These are phyloP conservation scores for Mormoops blainvillei DNA, from an alignment of 2,113 vertebrate genomes.

Conservation along the genomic window DNA sequence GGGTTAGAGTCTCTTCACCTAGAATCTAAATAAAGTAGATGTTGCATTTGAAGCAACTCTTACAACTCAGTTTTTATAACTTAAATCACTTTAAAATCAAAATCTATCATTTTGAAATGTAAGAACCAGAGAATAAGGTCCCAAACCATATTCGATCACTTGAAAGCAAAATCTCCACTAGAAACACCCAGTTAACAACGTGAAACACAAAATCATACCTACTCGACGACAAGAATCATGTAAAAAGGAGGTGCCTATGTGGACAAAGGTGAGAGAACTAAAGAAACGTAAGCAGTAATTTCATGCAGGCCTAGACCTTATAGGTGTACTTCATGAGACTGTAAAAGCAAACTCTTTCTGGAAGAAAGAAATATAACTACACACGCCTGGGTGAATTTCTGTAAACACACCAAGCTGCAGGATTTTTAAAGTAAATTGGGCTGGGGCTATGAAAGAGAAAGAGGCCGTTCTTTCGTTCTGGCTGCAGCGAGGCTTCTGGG, in stretches of 20 bases:
- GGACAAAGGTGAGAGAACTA: not conserved
- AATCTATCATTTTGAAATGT: not conserved
- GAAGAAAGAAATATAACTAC: not conserved
- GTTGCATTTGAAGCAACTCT: not conserved
- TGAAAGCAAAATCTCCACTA: not conserved
- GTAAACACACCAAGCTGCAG: constrained; percentile 11
- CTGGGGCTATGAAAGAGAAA: not conserved
- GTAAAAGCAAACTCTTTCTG: constrained; percentile 4
- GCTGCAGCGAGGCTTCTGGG: not conserved
- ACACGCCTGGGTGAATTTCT: not conserved
- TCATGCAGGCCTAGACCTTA: not conserved
- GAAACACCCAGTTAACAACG: not conserved
- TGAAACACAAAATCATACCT: not conserved
- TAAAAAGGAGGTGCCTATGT: not conserved
- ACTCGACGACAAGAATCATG: not conserved
- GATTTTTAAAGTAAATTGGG: not conserved
- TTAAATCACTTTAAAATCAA: constrained; percentile 1
- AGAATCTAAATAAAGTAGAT: not conserved
- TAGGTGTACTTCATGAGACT: not conserved
- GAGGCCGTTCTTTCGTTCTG: not conserved
- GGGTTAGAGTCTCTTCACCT: not conserved
- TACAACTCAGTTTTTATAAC: not conserved
- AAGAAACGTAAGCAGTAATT: not conserved
- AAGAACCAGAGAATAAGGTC: not conserved
- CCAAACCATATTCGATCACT: not conserved